phyloP scores from a whole-genome alignment of 2,797 vertebrate species.

The Antennarius maculatus region DNA sequence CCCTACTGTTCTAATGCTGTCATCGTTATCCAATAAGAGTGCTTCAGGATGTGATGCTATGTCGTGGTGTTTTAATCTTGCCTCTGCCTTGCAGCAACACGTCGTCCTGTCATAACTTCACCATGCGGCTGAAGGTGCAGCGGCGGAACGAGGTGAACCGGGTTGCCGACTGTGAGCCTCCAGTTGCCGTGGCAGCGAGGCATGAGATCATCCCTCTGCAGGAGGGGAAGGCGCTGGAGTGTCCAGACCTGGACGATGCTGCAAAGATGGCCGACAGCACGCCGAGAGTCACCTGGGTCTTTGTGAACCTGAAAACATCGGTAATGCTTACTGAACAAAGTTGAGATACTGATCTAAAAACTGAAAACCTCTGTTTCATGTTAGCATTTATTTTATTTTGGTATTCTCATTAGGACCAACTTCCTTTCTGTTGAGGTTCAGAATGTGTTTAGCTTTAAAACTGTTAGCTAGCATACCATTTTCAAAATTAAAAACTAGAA shows the following conservation, averaged over 20 bases:
- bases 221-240: conserved; percentile 70
- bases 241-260: conserved; percentile 83
- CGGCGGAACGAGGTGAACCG: conserved; percentile 46
- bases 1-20: no score
- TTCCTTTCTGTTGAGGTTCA: no score
- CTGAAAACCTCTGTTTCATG: no score
- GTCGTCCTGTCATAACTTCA: conserved; percentile 88
- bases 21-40: not conserved
- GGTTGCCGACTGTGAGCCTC: not conserved
- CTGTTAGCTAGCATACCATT: no score
- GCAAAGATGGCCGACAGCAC: conserved; percentile 73
- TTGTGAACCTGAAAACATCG: conserved; percentile 55
- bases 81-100: conserved; percentile 81
- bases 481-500: no score
- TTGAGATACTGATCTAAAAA: no score
- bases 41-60: not conserved
- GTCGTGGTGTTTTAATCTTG: no score
- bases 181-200: not conserved
- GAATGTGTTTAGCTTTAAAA: no score
- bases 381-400: no score
- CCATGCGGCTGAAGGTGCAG: conserved; percentile 86
- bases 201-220: conserved; percentile 19
- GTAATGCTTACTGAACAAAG: no score
- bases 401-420: no score
- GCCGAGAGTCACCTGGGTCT: conserved; percentile 84